These are phyloP conservation scores for Scrobipalpa atriplicella DNA, from an alignment of 2,888 invertebrate genomes.

Conservation along the genomic window DNA sequence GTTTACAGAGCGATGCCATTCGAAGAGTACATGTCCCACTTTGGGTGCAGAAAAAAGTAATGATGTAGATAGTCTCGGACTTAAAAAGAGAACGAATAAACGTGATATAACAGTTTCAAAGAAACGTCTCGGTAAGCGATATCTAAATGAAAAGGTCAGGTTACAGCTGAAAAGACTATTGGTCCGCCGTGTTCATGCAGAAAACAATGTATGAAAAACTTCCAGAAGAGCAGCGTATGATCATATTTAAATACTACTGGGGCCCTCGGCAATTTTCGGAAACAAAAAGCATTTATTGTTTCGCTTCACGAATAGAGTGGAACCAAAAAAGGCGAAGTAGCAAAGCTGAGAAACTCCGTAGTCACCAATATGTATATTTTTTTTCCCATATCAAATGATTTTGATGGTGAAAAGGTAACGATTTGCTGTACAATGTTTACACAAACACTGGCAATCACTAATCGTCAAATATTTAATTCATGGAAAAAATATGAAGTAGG, in stretches of 20 bases:
- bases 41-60: neutral
- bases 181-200: constrained; percentile 10
- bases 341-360: neutral
- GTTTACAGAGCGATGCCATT: constrained; percentile 20
- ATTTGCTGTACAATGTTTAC: constrained; percentile 15
- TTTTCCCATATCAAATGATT: constrained; percentile 15
- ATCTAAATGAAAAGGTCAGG: constrained; percentile 2
- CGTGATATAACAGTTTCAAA: neutral
- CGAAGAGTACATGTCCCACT: constrained; percentile 17
- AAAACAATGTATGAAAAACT: constrained; percentile 13
- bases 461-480: neutral
- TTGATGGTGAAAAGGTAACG: constrained; percentile 13
- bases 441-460: constrained; percentile 2
- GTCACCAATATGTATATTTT: constrained; percentile 1
- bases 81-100: neutral
- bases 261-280: neutral
- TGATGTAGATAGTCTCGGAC: neutral
- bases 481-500: constrained; percentile 8
- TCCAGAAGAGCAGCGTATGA: neutral
- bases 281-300: constrained; percentile 10
- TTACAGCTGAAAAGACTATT: neutral
- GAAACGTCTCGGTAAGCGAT: neutral
- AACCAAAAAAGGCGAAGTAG: neutral
- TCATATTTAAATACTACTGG: constrained; percentile 23
- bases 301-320: constrained; percentile 7